Percentiles rank a stretch among this genome's conserved stretches.
phyloP scores from a whole-genome alignment of 2,888 invertebrate species.

The Antheraea assamensis region DNA sequence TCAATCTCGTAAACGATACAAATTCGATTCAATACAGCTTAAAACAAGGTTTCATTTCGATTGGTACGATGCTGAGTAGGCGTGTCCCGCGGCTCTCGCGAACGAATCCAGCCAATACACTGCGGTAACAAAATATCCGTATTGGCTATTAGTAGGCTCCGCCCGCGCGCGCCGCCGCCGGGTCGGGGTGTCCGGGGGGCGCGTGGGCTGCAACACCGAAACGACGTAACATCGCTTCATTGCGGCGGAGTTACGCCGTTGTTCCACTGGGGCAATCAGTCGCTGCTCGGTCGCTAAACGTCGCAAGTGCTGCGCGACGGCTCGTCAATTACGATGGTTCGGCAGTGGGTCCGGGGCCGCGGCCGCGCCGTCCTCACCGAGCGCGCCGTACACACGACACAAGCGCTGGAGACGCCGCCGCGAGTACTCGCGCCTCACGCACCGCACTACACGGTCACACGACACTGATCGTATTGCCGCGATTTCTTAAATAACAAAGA shows the following conservation, averaged over 20 bases:
- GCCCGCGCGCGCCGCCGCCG: slow-evolving; percentile 55
- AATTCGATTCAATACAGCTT: background rate
- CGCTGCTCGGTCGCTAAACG: slow-evolving; percentile 44
- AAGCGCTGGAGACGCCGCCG: slow-evolving; percentile 74
- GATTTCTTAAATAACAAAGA: slow-evolving; percentile 43
- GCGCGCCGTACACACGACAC: slow-evolving; percentile 63
- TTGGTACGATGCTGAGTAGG: slow-evolving; percentile 29
- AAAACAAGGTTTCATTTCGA: slow-evolving; percentile 51
- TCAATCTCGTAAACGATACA: slow-evolving; percentile 32
- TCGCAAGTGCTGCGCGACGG: slow-evolving; percentile 41
- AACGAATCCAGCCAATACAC: slow-evolving; percentile 84
- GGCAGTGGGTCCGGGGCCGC: slow-evolving; percentile 36
- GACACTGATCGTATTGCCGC: slow-evolving; percentile 38
- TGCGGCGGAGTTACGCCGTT: slow-evolving; percentile 42
- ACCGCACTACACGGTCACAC: background rate
- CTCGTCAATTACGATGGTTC: slow-evolving; percentile 57
- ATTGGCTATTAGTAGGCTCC: slow-evolving; percentile 83
- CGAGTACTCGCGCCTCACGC: slow-evolving; percentile 62
- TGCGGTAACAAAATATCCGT: slow-evolving; percentile 82
- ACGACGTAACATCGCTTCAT: slow-evolving; percentile 40
- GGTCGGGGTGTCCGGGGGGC: background rate
- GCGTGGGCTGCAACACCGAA: slow-evolving; percentile 23
- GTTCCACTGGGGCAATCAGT: background rate
- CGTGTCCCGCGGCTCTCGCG: slow-evolving; percentile 28
- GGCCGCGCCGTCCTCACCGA: slow-evolving; percentile 39